Conservation (phyloP, 2,888 invertebrate genomes). For the Dasysyrphus tricinctus region DNA sequence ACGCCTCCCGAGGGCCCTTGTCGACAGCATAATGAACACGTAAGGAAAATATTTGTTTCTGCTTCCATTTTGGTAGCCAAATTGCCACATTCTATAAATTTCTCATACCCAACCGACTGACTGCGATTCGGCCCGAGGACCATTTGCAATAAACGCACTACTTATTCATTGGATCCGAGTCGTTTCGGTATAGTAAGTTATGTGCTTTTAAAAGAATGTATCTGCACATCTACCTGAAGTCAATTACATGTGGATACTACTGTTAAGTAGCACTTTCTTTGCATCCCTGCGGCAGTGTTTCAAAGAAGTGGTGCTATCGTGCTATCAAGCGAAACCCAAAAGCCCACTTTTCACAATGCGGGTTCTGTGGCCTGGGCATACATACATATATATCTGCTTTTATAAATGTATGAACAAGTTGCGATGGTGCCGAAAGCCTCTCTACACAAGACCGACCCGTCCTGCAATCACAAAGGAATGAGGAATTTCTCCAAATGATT, state of each 20-base stretch:
- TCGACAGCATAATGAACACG: constrained; percentile 72
- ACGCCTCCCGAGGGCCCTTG: constrained; percentile 50
- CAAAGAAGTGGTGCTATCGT: constrained; percentile 66
- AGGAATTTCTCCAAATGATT: constrained; percentile 70
- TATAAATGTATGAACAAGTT: background rate
- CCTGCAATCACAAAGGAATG: constrained; percentile 64
- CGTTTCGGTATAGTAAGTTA: constrained; percentile 57
- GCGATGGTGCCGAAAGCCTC: constrained; percentile 49
- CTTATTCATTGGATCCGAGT: constrained; percentile 65
- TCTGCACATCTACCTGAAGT: constrained; percentile 44
- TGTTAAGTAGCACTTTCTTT: constrained; percentile 75
- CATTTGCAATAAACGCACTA: constrained; percentile 73
- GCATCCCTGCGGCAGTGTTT: constrained; percentile 66
- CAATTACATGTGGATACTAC: constrained; percentile 59
- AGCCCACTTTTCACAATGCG: constrained; percentile 63
- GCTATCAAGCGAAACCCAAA: constrained; percentile 70
- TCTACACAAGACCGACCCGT: constrained; percentile 15
- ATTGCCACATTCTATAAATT: constrained; percentile 71
- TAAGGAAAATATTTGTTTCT: constrained; percentile 69
- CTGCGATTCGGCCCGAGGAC: constrained; percentile 51
- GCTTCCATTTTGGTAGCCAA: constrained; percentile 63
- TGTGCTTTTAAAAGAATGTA: constrained; percentile 68
- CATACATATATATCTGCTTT: background rate
- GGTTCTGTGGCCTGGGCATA: constrained; percentile 29
- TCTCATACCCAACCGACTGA: constrained; percentile 19